A percentile compares a stretch with the other conserved stretches of the same genome.
Evolutionary conservation across 1,140 invertebrate genomes (phyloP).

Genomic region (Dendroctonus ponderosae): DNA sequence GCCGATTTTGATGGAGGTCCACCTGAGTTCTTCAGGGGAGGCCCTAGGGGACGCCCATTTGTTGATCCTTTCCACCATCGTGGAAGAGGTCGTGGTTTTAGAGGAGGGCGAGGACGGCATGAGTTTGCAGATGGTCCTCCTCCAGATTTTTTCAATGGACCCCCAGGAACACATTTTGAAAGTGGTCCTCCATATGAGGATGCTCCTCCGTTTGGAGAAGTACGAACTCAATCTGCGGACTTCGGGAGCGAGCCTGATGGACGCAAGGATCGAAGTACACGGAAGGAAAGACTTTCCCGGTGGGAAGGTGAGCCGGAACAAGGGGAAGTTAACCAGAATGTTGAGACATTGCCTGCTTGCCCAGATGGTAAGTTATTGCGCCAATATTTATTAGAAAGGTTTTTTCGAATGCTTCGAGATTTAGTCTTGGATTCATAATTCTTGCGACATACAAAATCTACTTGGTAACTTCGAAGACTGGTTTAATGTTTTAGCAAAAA

Average conservation of each 20-base stretch:
- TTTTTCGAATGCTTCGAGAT: no score
- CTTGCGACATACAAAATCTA: no score
- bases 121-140: conserved; percentile 22
- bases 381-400: no score
- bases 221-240: background rate
- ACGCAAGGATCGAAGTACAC: conserved; percentile 11
- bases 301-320: conserved; percentile 2
- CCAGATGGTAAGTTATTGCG: no score
- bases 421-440: no score
- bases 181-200: conserved; percentile 13
- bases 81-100: conserved; percentile 13
- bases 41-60: conserved; percentile 29
- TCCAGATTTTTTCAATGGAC: conserved; percentile 14
- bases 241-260: conserved; percentile 9
- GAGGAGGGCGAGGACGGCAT: conserved; percentile 15
- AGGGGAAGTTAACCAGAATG: background rate
- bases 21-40: conserved; percentile 41
- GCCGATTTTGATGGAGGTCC: conserved; percentile 44
- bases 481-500: no score
- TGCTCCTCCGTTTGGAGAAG: conserved; percentile 5
- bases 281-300: conserved; percentile 6
- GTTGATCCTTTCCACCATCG: conserved; percentile 6
- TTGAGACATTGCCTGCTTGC: no score
- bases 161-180: conserved; percentile 27
- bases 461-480: no score